Evolutionary conservation across 2,888 invertebrate genomes (phyloP).

Genomic region (Conus canariensis): DNA sequence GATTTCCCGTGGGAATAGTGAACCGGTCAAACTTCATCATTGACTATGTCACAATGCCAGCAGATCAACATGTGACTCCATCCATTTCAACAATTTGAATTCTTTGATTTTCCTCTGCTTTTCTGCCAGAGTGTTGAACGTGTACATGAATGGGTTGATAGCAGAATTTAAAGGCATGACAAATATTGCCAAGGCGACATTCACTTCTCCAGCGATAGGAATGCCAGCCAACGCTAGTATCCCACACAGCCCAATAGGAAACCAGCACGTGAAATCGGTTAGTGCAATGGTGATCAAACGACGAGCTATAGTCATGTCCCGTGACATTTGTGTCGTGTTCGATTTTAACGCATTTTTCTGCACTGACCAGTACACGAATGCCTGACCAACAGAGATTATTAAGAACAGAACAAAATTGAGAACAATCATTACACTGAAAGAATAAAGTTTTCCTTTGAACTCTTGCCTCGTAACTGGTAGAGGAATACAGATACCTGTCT

Average conservation of each 20-base stretch:
- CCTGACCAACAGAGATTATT: conserved; percentile 71
- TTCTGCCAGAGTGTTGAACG: neutral
- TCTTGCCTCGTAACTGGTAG: conserved; percentile 73
- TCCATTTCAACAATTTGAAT: neutral
- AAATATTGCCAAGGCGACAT: neutral
- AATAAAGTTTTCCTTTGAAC: conserved; percentile 75
- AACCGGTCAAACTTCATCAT: too few relatives aligned
- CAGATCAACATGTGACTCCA: neutral
- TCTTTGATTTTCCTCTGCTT: neutral
- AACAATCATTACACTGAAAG: conserved; percentile 72
- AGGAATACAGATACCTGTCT: conserved; percentile 74
- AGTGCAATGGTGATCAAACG: neutral
- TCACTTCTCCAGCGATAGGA: neutral
- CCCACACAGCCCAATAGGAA: neutral
- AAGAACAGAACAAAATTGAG: conserved; percentile 74
- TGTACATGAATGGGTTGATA: neutral
- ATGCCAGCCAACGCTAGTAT: neutral
- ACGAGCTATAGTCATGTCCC: neutral
- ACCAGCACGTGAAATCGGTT: conserved; percentile 5
- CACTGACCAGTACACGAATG: conserved; percentile 71
- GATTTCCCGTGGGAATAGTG: too few relatives aligned
- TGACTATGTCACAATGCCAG: neutral
- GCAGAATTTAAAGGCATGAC: neutral
- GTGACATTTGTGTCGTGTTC: neutral
- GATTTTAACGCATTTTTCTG: neutral